phyloP scores from a whole-genome alignment of 2,888 invertebrate genomes.

The Liodrosophila aerea region DNA sequence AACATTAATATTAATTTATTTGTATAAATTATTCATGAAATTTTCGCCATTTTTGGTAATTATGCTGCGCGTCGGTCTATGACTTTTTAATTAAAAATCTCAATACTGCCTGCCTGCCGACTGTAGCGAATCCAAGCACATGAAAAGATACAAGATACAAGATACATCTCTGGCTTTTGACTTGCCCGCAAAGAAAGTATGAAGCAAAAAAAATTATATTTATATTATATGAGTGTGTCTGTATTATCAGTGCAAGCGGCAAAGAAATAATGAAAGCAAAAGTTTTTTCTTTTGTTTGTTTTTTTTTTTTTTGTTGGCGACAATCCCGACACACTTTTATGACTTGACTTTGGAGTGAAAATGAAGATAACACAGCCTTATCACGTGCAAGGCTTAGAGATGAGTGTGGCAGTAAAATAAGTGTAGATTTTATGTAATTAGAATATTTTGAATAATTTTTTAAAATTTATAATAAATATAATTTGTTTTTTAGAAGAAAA shows the following conservation, averaged over 20 bases:
- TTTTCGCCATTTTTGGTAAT: conserved; percentile 58
- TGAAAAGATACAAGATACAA: conserved; percentile 13
- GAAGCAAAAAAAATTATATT: conserved; percentile 20
- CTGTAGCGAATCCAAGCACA: conserved; percentile 10
- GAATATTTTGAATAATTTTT: neutral
- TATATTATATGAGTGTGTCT: conserved; percentile 13
- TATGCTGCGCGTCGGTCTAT: conserved; percentile 48
- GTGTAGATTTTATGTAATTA: neutral
- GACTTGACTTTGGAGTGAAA: conserved; percentile 53
- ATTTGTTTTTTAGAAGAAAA: too few relatives aligned
- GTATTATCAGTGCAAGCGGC: conserved; percentile 51
- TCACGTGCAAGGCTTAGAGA: conserved; percentile 39
- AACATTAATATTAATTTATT: conserved; percentile 75
- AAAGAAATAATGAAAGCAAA: conserved; percentile 61
- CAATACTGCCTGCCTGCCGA: conserved; percentile 16
- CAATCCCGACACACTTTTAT: conserved; percentile 72
- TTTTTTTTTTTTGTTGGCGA: too few relatives aligned
- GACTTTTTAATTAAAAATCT: conserved; percentile 66
- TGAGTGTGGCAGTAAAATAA: conserved; percentile 14
- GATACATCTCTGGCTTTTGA: neutral
- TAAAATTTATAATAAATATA: neutral
- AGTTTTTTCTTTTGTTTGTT: conserved; percentile 47
- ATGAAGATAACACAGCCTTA: conserved; percentile 55
- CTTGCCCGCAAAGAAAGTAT: conserved; percentile 32
- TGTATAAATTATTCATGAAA: conserved; percentile 54